phyloP scores from a whole-genome alignment of 1,140 invertebrate species.

The Caenorhabditis tropicalis region DNA sequence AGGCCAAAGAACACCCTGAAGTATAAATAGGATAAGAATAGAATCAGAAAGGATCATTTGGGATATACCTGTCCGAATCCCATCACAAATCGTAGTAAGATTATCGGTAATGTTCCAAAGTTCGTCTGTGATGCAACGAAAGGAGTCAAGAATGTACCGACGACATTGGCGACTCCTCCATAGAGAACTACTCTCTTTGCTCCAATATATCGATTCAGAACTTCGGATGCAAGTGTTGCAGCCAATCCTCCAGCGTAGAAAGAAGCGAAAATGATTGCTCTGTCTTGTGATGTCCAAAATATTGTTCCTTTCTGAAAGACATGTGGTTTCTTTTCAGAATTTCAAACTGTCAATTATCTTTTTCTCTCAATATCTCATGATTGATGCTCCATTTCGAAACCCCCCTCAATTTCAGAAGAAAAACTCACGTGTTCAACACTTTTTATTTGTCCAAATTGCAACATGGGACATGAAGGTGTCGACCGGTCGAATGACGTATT shows the following conservation, averaged over 20 bases:
- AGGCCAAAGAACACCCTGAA: constrained; percentile 68
- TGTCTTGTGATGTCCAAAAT: constrained; percentile 63
- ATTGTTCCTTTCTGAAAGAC: constrained; percentile 63
- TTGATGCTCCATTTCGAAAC: background rate
- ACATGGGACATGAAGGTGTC: constrained; percentile 7
- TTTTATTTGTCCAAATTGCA: background rate
- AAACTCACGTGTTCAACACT: constrained; percentile 24
- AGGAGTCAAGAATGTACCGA: constrained; percentile 67
- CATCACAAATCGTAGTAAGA: constrained; percentile 62
- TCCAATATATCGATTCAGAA: constrained; percentile 53
- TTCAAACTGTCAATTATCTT: background rate
- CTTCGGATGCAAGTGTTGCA: constrained; percentile 27
- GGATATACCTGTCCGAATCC: constrained; percentile 66
- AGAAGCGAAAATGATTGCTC: constrained; percentile 67
- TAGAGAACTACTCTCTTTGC: constrained; percentile 61
- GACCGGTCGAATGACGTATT: constrained; percentile 15
- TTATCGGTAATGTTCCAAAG: constrained; percentile 44
- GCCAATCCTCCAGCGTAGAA: constrained; percentile 69
- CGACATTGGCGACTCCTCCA: constrained; percentile 68
- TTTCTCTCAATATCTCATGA: background rate
- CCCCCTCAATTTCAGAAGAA: background rate
- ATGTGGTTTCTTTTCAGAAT: background rate
- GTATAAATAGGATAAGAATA: background rate
- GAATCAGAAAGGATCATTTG: background rate
- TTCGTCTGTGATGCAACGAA: constrained; percentile 55